phyloP scores from a whole-genome alignment of 2,113 vertebrate genomes.

The Micronycteris hirsuta region DNA sequence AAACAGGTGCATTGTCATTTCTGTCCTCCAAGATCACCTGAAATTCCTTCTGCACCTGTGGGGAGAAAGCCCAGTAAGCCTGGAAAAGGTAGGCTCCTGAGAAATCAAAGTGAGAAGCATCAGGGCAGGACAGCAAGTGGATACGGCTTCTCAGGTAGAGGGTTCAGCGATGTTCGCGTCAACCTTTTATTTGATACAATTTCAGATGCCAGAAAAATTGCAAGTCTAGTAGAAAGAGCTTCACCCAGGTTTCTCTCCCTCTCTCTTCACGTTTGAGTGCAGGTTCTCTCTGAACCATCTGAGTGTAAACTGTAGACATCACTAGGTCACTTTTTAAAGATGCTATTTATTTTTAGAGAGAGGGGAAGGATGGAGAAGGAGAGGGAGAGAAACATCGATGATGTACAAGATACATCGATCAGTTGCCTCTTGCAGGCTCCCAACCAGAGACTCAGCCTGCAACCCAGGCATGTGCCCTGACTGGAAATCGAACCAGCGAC shows the following conservation, averaged over 20 bases:
- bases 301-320: not conserved
- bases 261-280: not conserved
- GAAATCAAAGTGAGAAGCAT: not conserved
- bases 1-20: constrained; percentile 86
- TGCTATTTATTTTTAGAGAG: too few relatives aligned
- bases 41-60: not conserved
- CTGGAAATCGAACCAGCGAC: too few relatives aligned
- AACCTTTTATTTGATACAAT: not conserved
- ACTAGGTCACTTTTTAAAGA: too few relatives aligned
- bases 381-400: too few relatives aligned
- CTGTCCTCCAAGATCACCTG: constrained; percentile 72
- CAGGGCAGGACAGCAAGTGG: not conserved
- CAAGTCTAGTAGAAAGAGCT: not conserved
- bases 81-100: not conserved
- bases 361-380: too few relatives aligned
- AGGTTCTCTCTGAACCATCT: not conserved
- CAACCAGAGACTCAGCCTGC: too few relatives aligned
- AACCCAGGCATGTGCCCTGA: too few relatives aligned
- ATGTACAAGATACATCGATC: too few relatives aligned
- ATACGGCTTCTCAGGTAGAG: not conserved
- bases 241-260: not conserved
- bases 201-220: not conserved
- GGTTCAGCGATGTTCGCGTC: not conserved
- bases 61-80: not conserved
- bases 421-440: too few relatives aligned